Percentiles rank a stretch among this genome's conserved stretches.
Conservation (phyloP, 2,888 invertebrate species). For the Lepidocyrtoides sp. region DNA sequence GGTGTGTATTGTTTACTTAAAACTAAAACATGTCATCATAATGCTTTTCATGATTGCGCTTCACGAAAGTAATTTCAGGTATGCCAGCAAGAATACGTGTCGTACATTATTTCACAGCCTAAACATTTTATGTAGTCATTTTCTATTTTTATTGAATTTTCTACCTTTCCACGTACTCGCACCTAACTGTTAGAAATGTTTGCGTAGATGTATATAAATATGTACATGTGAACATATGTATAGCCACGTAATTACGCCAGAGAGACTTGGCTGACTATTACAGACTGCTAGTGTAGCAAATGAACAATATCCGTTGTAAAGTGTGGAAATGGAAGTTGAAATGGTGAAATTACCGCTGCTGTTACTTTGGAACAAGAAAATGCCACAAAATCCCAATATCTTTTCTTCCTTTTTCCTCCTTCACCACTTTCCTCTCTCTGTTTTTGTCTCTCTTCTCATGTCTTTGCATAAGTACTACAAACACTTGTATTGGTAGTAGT, state of each 20-base stretch:
- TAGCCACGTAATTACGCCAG: slow-evolving; percentile 72
- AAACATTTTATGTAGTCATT: slow-evolving; percentile 39
- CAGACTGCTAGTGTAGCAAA: slow-evolving; percentile 21
- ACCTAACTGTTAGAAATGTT: no score
- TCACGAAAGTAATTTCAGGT: neutral
- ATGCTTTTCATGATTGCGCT: neutral
- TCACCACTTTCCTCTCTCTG: neutral
- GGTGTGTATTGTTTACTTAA: slow-evolving; percentile 50
- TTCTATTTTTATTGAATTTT: slow-evolving; percentile 17
- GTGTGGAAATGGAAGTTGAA: slow-evolving; percentile 40
- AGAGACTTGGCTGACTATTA: slow-evolving; percentile 65
- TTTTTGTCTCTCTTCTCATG: neutral
- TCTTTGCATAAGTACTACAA: neutral
- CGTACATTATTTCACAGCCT: neutral
- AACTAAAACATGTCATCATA: slow-evolving; percentile 39
- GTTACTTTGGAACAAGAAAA: slow-evolving; percentile 38
- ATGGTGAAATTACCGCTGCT: slow-evolving; percentile 44
- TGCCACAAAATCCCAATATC: slow-evolving; percentile 78
- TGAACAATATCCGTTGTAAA: slow-evolving; percentile 47
- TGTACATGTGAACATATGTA: neutral
- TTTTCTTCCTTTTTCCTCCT: slow-evolving; percentile 36
- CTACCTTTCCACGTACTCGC: slow-evolving; percentile 19
- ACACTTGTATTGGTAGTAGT: neutral
- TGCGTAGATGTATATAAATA: no score
- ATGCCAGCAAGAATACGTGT: neutral